Evolutionary conservation across 2,888 invertebrate species (phyloP), one percentile per base, ranked within the genome.

Genomic region (Agriopis leucophaearia): DNA sequence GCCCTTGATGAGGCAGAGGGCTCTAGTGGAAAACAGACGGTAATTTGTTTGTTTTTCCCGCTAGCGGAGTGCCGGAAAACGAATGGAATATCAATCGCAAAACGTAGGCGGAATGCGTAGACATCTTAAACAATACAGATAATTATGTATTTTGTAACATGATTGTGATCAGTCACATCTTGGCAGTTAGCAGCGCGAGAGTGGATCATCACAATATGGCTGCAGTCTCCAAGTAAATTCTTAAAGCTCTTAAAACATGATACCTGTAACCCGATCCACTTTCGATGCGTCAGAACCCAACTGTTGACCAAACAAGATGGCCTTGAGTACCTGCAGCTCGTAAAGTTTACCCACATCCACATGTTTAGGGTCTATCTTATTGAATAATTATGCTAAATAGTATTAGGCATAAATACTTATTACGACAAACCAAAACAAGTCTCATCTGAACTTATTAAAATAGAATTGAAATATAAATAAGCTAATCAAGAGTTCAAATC

Each of bases 31-130:
- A 70, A 66, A 66, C 59, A 50, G 52, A 27, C 55, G 27, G 42
- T 47, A 62, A 58, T 58, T 52, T 64, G 58, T 68, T 64, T 62
- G 65, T 68, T 71, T 70, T 68, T 62, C 68, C 61, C 56, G 35
- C 52, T 27, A 15, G 51, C 13, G 51, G 15, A 59, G 52, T 56
- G 44, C 36, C 65, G 58, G 66, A 45, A 57, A 51, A 48, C 35
- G 63, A 55, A 15, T 16, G 27, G 68, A 68, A 60, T 68, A 64
- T 55, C 55, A 64, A 60, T 64, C 51, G 42, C 27, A 16, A 42
- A 42, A 10, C 42, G 56, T 56, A 61, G 44, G 50, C 45, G 55
- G 50, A 35, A 42, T 35, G 55, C 13, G 45, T 50, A 13, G 42
- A 44, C 38, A 57, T 40, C 57, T 52, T 38, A 59, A 7, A n/a